Evolutionary conservation across 2,797 vertebrate genomes (phyloP).

Genomic region (Toxotes lorentzi): DNA sequence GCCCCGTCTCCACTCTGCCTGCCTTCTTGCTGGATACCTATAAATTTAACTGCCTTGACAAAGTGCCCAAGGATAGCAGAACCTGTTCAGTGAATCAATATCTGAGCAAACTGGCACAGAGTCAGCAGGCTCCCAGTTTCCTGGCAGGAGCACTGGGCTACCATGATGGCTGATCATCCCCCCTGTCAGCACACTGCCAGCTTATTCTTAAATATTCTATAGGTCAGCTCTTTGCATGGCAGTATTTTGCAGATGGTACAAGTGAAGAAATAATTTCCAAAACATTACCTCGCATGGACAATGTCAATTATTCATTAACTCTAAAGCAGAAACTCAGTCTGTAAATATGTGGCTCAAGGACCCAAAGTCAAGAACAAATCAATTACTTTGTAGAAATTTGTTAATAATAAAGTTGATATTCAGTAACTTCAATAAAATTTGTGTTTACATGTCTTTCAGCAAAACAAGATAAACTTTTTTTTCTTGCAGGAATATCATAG

Average conservation of each 20-base stretch:
- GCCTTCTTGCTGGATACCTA: constrained; percentile 79
- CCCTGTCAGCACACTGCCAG: constrained; percentile 68
- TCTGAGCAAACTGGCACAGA: constrained; percentile 71
- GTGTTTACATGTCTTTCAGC: neutral
- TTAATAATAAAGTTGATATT: neutral
- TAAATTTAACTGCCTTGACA: constrained; percentile 83
- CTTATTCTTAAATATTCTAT: constrained; percentile 72
- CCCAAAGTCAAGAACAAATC: constrained; percentile 1
- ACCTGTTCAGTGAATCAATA: constrained; percentile 82
- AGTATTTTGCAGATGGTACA: constrained; percentile 24
- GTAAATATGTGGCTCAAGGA: neutral
- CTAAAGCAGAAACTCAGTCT: neutral
- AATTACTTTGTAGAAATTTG: neutral
- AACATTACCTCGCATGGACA: constrained; percentile 25
- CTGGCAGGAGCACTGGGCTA: constrained; percentile 70
- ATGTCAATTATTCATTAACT: constrained; percentile 17
- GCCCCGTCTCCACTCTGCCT: constrained; percentile 74
- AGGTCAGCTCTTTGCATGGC: constrained; percentile 66
- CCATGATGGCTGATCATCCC: constrained; percentile 77
- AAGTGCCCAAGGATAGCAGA: constrained; percentile 81
- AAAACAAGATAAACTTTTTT: neutral
- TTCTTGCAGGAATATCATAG: constrained; percentile 2
- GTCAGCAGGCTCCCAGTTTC: constrained; percentile 71
- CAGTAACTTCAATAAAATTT: neutral
- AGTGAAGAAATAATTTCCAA: constrained; percentile 38